Evolutionary conservation across 2,113 vertebrate genomes (phyloP).

Genomic region (Platycercus adscitus): DNA sequence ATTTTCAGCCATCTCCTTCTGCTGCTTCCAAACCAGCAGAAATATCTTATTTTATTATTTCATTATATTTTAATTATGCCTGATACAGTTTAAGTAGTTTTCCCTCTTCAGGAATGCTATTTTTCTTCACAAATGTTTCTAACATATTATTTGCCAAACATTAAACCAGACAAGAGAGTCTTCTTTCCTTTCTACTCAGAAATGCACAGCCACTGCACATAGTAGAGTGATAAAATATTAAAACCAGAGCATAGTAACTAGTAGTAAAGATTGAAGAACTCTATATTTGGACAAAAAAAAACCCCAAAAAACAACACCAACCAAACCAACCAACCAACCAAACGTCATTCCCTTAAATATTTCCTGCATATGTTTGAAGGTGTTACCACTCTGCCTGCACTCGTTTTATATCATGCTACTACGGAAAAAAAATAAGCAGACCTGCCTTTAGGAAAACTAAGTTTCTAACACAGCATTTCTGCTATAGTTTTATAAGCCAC

Average conservation of each 20-base stretch:
- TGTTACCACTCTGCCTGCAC: neutral
- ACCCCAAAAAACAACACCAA: too few species aligned
- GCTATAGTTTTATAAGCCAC: neutral
- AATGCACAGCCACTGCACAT: neutral
- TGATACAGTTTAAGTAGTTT: neutral
- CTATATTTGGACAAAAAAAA: neutral
- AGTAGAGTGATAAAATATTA: neutral
- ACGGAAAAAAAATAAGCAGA: neutral
- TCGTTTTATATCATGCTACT: neutral
- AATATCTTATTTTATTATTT: neutral
- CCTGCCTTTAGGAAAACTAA: neutral
- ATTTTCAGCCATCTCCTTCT: neutral
- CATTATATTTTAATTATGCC: neutral
- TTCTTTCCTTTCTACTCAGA: neutral
- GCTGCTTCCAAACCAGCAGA: neutral
- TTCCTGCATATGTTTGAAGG: neutral
- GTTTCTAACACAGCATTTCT: neutral
- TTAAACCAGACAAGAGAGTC: neutral
- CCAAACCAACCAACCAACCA: neutral
- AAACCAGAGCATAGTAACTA: neutral
- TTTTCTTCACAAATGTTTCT: neutral
- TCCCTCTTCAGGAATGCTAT: neutral
- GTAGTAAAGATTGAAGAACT: neutral
- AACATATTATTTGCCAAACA: neutral
- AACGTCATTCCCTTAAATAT: neutral